Evolutionary conservation across 2,888 invertebrate genomes (phyloP).

Genomic region (Torymus aiolomorphi): DNA sequence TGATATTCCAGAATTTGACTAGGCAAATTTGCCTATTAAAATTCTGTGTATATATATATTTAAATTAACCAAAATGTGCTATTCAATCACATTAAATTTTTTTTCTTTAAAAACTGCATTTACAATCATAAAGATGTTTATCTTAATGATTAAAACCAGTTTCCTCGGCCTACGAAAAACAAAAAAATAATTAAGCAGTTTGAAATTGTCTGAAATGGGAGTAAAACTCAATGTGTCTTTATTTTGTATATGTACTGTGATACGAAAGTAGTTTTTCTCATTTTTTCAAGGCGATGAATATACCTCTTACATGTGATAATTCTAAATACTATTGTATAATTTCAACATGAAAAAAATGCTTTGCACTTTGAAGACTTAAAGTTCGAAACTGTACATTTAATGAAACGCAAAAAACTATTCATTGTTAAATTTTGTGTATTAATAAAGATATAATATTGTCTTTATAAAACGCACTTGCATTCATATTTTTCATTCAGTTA

Average conservation of each 20-base stretch:
- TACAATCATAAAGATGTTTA: slow-evolving; percentile 1
- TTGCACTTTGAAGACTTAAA: slow-evolving; percentile 37
- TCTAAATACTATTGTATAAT: slow-evolving; percentile 28
- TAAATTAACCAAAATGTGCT: slow-evolving; percentile 44
- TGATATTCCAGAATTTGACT: slow-evolving; percentile 93
- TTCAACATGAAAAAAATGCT: slow-evolving; percentile 30
- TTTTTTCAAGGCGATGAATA: slow-evolving; percentile 42
- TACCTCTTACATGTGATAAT: slow-evolving; percentile 42
- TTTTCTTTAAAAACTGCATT: slow-evolving; percentile 19
- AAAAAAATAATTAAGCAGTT: slow-evolving; percentile 7
- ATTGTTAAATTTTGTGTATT: slow-evolving; percentile 42
- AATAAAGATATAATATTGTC: slow-evolving; percentile 29
- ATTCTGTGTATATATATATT: slow-evolving; percentile 43
- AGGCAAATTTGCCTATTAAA: slow-evolving; percentile 58
- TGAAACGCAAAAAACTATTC: slow-evolving; percentile 33
- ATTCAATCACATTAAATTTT: slow-evolving; percentile 37
- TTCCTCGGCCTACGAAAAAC: slow-evolving; percentile 23
- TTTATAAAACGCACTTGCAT: slow-evolving; percentile 4
- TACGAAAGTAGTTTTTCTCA: slow-evolving; percentile 30
- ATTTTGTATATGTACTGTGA: slow-evolving; percentile 32
- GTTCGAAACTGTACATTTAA: slow-evolving; percentile 32
- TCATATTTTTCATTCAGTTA: not conserved
- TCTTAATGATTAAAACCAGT: slow-evolving; percentile 10
- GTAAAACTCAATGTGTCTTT: slow-evolving; percentile 7
- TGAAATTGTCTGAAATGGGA: slow-evolving; percentile 8